These are phyloP conservation scores for Theretra japonica DNA, from an alignment of 2,888 invertebrate genomes.

Conservation along the genomic window DNA sequence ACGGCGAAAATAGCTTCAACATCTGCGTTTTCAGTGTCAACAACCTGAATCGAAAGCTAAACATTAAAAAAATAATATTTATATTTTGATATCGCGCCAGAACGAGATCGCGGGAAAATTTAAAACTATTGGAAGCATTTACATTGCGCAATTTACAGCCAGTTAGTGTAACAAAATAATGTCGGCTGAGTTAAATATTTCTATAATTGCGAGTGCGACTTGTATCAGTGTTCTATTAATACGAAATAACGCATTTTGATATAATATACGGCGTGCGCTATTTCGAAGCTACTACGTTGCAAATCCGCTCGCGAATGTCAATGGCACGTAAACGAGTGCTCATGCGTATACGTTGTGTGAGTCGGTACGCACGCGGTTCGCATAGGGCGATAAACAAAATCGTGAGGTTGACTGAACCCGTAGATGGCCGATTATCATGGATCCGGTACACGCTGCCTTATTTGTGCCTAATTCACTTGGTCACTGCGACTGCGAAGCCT, in stretches of 20 bases:
- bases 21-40: slow-evolving; percentile 43
- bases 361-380: slow-evolving; percentile 50
- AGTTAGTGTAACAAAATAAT: slow-evolving; percentile 17
- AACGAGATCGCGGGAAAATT: slow-evolving; percentile 35
- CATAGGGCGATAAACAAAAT: slow-evolving; percentile 62
- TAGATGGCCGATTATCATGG: slow-evolving; percentile 44
- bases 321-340: slow-evolving; percentile 68
- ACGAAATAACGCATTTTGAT: slow-evolving; percentile 49
- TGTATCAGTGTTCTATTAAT: slow-evolving; percentile 36
- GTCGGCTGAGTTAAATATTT: neutral
- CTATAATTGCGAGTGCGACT: neutral
- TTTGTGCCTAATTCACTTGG: slow-evolving; percentile 51
- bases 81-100: slow-evolving; percentile 37
- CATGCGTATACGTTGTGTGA: neutral
- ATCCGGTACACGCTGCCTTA: slow-evolving; percentile 54
- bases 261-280: slow-evolving; percentile 57
- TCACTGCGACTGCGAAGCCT: slow-evolving; percentile 23
- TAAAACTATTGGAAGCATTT: slow-evolving; percentile 31
- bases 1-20: slow-evolving; percentile 31
- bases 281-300: slow-evolving; percentile 58
- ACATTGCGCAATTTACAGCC: slow-evolving; percentile 24
- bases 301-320: slow-evolving; percentile 69
- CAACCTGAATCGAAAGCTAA: slow-evolving; percentile 45
- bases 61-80: slow-evolving; percentile 39
- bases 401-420: slow-evolving; percentile 66